Evolutionary conservation across 2,797 vertebrate species (phyloP).

Genomic region (Melanotaenia maccullochi): DNA sequence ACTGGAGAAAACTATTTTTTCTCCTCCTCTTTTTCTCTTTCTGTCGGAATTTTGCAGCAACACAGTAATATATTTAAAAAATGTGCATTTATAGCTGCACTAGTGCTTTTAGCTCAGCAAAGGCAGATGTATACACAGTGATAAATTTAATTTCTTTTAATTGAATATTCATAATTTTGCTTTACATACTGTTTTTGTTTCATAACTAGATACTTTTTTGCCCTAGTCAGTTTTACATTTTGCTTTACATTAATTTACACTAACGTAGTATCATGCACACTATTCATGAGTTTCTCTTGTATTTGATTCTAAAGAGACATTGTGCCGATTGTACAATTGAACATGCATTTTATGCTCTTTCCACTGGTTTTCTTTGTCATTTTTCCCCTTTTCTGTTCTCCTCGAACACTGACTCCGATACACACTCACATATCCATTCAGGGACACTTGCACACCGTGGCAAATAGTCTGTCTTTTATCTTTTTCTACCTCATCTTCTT

Average conservation of each 20-base stretch:
- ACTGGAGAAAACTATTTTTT: conserved; percentile 62
- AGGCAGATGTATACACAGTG: conserved; percentile 5
- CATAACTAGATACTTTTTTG: conserved; percentile 41
- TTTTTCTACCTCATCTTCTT: conserved; percentile 79
- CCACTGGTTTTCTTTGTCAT: conserved; percentile 64
- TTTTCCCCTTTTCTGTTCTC: conserved; percentile 48
- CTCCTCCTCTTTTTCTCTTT: conserved; percentile 58
- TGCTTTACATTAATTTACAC: conserved; percentile 62
- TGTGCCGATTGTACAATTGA: conserved; percentile 67
- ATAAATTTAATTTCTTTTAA: conserved; percentile 25
- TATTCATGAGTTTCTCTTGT: conserved; percentile 61
- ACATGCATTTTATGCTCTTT: conserved; percentile 69
- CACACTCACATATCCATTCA: conserved; percentile 68
- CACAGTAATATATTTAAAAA: conserved; percentile 12
- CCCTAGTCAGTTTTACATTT: conserved; percentile 49
- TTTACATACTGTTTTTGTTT: neutral
- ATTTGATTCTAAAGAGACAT: conserved; percentile 71
- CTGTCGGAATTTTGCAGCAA: conserved; percentile 34
- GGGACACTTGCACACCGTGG: conserved; percentile 62
- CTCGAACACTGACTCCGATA: conserved; percentile 61
- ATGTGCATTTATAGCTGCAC: conserved; percentile 16
- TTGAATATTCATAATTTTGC: conserved; percentile 18
- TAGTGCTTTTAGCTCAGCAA: neutral
- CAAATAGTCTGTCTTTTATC: conserved; percentile 79
- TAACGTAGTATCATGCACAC: conserved; percentile 54